A percentile compares a stretch with the other conserved stretches of the same genome.
Evolutionary conservation across 2,797 vertebrate genomes (phyloP).

Genomic region (Mycteria americana): DNA sequence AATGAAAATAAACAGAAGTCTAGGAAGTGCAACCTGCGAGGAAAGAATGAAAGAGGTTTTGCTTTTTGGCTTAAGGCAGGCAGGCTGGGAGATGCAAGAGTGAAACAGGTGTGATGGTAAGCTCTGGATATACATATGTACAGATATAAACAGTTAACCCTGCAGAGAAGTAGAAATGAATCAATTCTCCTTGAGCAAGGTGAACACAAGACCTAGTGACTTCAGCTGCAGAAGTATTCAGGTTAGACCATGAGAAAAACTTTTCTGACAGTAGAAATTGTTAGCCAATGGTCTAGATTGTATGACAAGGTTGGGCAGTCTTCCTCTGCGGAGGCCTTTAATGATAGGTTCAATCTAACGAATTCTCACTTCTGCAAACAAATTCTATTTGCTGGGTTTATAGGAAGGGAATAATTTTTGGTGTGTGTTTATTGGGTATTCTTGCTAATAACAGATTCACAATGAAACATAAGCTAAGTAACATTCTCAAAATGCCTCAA

Average conservation of each 20-base stretch:
- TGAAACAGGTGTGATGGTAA: fast-evolving
- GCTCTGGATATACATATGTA: neutral
- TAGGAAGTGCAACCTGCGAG: neutral
- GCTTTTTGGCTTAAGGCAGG: neutral
- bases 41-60: neutral
- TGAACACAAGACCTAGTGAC: neutral
- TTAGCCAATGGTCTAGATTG: neutral
- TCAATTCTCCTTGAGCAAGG: neutral
- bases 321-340: neutral
- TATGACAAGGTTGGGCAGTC: neutral
- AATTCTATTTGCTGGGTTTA: neutral
- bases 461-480: neutral
- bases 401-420: neutral
- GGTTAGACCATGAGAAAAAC: neutral
- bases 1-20: neutral
- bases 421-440: neutral
- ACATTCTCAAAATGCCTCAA: neutral
- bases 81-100: neutral
- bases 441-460: neutral
- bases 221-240: neutral
- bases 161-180: neutral
- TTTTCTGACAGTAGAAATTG: neutral
- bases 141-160: neutral
- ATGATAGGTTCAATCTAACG: neutral
- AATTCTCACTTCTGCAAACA: neutral